Evolutionary conservation across 2,888 invertebrate genomes (phyloP), one percentile per base, ranked within the genome.

Genomic region (Caenorhabditis virilis): DNA sequence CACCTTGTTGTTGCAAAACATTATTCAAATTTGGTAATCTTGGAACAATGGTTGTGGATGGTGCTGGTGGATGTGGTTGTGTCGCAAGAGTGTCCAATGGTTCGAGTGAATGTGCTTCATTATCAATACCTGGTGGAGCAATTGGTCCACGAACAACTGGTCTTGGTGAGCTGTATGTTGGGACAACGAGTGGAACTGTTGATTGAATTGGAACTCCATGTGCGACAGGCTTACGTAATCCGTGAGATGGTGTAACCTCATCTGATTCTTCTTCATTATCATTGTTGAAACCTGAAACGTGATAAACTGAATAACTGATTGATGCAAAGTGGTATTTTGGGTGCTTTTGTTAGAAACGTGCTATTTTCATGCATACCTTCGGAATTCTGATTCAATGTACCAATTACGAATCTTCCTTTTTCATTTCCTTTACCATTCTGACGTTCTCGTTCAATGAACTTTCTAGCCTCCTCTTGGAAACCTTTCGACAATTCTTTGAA

Each of bases 181-280:
- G 63, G 3, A 65, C 55, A 2, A 60, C 58, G 15, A 65, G 52
- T 56, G 64, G 64, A n/a, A 55, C 64, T 2, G 55, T 59, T 30
- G 64, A 55, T 39, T 64, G 58, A 23, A 64, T 58, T 7, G 64
- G 64, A 9, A 64, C 59, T 23, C 64, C 64, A 25, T 58, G 58
- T 11, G 54, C 52, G 7, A 49, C 53, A 20, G 51, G 43, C 11
- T 18, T 33, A 15, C 26, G 41, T 11, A 42, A 23, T 2, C 42
- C 42, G 15, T 42, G 22, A 13, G 42, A 20, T 42, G 18, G 15
- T 9, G 15, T 23, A 9, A 23, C 23, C 23, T 6, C 23, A 23
- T 11, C 42, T 23, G 22, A 22, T 23, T 42, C 42, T 15, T 42
- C 42, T 2, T 42, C 23, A 22, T 22, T 23, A 13, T 54, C 54